Conservation (phyloP, 1,140 invertebrate genomes). For the Apis mellifera region Amel_HAv3.1 CM009931.2:6841001-6841500, state of each 20-base stretch:
- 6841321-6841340: constrained; percentile 43
- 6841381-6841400: constrained; percentile 44
- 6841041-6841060: neutral
- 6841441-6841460: constrained; percentile 8
- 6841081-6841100: no score
- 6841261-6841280: constrained; percentile 34
- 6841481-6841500: constrained; percentile 2
- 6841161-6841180: no score
- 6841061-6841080: no score
- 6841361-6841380: constrained; percentile 24
- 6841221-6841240: neutral
- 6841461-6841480: constrained; percentile 18
- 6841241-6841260: neutral
- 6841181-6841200: no score
- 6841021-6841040: neutral
- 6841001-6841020: neutral
- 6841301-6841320: constrained; percentile 46
- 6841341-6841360: neutral
- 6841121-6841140: no score
- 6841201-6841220: no score
- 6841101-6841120: no score
- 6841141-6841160: no score
- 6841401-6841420: constrained; percentile 41
- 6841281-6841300: constrained; percentile 36
- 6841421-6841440: constrained; percentile 28